Base-by-base conservation (phyloP, 2,797 vertebrate genomes). In the Xiphorhynchus erythropygius region DNA sequence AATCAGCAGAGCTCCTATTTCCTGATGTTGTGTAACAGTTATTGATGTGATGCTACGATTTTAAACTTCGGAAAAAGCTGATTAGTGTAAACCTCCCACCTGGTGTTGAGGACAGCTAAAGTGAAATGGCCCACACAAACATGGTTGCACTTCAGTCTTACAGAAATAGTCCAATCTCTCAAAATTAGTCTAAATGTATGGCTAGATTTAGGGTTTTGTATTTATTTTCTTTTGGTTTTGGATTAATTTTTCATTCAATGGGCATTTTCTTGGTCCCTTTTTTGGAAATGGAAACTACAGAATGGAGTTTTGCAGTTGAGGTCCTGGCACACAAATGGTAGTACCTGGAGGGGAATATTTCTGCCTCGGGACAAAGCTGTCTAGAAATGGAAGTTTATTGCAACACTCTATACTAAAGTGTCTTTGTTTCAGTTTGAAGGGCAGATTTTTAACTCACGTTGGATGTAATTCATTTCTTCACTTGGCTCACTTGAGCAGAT, bases 21-120 rank as follows among this genome's bases (percentile, higher is more conserved):
- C 67, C 83, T 79, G 55, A 59, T 79, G 64, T 96, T 95, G 68
- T 74, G 22, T 95, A 94, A 95, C 75, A 93, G 78, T 75, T 87
- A 64, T 24, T 87, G 92, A 74, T 93, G 90, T 89, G 93, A 83
- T 91, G 59, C 71, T 91, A 60, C 75, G 93, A 79, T 84, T 94
- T 92, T 93, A 65, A 81, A 93, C 84, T 93, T 96, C 50, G 86
- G 89, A 95, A 95, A 93, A 96, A 96, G 87, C 94, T 97, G 93
- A 92, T 95, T 92, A 97, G 87, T 78, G 50, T 94, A 93, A 95
- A 94, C 65, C 84, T 96, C 79, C 92, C 57, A 71, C 67, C 18
- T n/a, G 81, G 37, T 0, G 14, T n/a, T 91, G 92, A 88, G 89
- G 91, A 82, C 64, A 21, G 60, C 71, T 85, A 0, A 64, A 81